phyloP scores from a whole-genome alignment of 2,888 invertebrate genomes.

The Tinea semifulvella region DNA sequence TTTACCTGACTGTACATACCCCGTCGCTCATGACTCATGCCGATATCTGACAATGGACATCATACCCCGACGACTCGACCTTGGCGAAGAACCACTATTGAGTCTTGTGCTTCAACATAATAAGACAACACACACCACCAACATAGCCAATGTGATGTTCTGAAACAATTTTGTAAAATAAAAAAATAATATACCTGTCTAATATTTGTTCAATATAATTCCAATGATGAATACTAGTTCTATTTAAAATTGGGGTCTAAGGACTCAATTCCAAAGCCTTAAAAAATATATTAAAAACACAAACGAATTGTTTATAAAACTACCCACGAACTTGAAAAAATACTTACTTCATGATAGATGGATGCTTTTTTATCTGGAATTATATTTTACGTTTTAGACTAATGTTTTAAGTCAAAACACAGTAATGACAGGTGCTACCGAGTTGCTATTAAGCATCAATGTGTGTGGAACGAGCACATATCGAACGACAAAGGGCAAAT shows the following conservation, averaged over 20 bases:
- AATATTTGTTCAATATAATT: too few species aligned
- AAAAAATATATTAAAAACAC: too few species aligned
- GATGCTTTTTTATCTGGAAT: not conserved
- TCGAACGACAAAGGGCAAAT: slow-evolving; percentile 28
- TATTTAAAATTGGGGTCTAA: too few species aligned
- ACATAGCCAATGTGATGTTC: not conserved
- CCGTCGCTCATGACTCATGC: too few species aligned
- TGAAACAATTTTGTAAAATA: too few species aligned
- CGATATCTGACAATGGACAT: too few species aligned
- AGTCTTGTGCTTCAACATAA: slow-evolving; percentile 45
- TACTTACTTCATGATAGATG: slow-evolving; percentile 6
- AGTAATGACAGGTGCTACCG: slow-evolving; percentile 1
- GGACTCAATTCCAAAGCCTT: too few species aligned
- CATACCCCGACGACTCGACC: slow-evolving; percentile 70
- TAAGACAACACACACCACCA: slow-evolving; percentile 13
- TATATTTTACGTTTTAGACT: not conserved
- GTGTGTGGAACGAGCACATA: slow-evolving; percentile 1
- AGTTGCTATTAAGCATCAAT: slow-evolving; percentile 3
- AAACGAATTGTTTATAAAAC: too few species aligned
- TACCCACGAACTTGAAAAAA: too few species aligned
- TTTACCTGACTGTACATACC: too few species aligned
- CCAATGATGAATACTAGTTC: too few species aligned
- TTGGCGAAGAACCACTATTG: slow-evolving; percentile 62
- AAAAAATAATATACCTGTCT: too few species aligned
- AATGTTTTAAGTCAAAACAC: not conserved